phyloP scores from a whole-genome alignment of 2,113 vertebrate species.

The Corythaeola cristata region DNA sequence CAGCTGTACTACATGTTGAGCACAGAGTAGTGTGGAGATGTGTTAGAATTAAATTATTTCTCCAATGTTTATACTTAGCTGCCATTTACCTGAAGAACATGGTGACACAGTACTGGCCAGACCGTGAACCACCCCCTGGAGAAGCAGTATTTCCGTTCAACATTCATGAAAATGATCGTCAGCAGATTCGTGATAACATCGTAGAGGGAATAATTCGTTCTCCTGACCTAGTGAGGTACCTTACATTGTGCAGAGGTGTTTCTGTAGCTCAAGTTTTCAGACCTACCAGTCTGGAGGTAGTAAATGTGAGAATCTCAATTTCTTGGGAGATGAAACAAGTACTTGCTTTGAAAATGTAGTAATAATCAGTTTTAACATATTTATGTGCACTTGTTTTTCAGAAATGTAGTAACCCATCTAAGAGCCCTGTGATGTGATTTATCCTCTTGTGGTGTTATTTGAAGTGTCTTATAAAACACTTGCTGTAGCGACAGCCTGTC shows the following conservation, averaged over 20 bases:
- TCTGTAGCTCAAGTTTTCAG: neutral
- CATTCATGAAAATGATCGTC: slow-evolving; percentile 95
- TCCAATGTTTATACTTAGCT: slow-evolving; percentile 70
- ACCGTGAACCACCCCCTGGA: slow-evolving; percentile 88
- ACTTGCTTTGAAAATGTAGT: neutral
- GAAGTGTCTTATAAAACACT: neutral
- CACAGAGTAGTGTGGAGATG: neutral
- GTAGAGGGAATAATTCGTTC: slow-evolving; percentile 95
- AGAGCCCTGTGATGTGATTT: neutral
- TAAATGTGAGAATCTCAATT: fast-evolving
- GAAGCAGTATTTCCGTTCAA: slow-evolving; percentile 93
- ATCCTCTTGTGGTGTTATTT: neutral
- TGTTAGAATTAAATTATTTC: neutral
- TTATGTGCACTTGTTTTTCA: neutral
- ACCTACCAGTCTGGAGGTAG: neutral
- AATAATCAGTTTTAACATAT: neutral
- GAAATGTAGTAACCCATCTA: neutral
- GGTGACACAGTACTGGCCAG: slow-evolving; percentile 98
- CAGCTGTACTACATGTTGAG: neutral
- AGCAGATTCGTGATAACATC: slow-evolving; percentile 94
- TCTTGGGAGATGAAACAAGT: neutral
- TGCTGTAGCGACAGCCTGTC: neutral
- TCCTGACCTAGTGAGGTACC: slow-evolving; percentile 92
- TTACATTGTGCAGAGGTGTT: neutral
- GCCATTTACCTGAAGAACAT: slow-evolving; percentile 99